phyloP scores from a whole-genome alignment of 2,888 invertebrate genomes.

The Rhorus exstirpatorius region DNA sequence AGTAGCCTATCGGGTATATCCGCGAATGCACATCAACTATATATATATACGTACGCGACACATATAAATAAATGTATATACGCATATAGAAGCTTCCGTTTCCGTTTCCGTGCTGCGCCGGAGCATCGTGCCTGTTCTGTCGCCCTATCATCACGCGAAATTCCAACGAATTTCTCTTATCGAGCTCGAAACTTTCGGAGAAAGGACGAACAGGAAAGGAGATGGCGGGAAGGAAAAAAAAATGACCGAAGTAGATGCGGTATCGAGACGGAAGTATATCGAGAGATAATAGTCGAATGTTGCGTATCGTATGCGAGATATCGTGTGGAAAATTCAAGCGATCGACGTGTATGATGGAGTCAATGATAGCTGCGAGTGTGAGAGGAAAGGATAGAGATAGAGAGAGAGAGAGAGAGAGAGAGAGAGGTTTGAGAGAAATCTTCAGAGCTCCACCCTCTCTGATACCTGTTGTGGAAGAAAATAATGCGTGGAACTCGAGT shows the following conservation, averaged over 20 bases:
- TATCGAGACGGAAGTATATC: not conserved
- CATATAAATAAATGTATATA: not conserved
- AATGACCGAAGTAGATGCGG: not conserved
- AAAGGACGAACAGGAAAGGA: constrained; percentile 22
- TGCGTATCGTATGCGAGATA: constrained; percentile 15
- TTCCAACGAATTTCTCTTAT: constrained; percentile 48
- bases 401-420: not conserved
- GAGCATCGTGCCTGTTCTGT: not conserved
- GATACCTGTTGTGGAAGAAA: constrained; percentile 47
- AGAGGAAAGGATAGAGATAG: not conserved
- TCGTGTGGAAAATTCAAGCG: not conserved
- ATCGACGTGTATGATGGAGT: not conserved
- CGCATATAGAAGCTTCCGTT: constrained; percentile 43
- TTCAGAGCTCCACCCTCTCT: constrained; percentile 51
- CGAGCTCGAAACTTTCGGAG: constrained; percentile 4
- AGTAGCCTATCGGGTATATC: constrained; percentile 25
- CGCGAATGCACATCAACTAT: not conserved
- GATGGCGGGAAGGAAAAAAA: not conserved
- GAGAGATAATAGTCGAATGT: not conserved
- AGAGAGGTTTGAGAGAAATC: constrained; percentile 39
- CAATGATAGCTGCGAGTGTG: not conserved
- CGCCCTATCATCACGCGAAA: constrained; percentile 31
- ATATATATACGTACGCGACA: not conserved
- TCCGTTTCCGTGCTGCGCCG: constrained; percentile 60
- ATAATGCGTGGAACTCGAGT: constrained; percentile 15